Percentiles rank a stretch among this genome's conserved stretches.
Evolutionary conservation across 2,797 vertebrate species (phyloP).

Genomic region (Spinibarbus caldwelli): DNA sequence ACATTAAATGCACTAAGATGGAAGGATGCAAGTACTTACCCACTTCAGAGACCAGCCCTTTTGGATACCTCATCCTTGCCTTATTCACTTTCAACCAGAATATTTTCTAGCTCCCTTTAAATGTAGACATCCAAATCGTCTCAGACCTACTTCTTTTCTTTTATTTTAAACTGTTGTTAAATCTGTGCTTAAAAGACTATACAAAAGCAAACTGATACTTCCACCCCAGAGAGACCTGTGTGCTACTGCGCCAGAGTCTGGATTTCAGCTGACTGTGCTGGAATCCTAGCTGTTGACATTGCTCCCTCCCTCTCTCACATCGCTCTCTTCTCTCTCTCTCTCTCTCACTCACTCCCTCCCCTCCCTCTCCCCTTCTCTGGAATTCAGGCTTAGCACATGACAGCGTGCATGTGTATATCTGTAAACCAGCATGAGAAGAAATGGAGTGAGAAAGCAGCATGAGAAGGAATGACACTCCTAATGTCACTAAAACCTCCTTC

Average conservation of each 20-base stretch:
- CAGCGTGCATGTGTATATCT: slow-evolving; percentile 65
- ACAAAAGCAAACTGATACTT: slow-evolving; percentile 25
- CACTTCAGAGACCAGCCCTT: slow-evolving; percentile 56
- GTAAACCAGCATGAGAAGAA: slow-evolving; percentile 38
- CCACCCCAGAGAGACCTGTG: slow-evolving; percentile 31
- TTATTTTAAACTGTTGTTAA: slow-evolving; percentile 28
- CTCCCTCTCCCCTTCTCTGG: slow-evolving; percentile 50
- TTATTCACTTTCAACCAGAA: slow-evolving; percentile 22
- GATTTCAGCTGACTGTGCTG: slow-evolving; percentile 78
- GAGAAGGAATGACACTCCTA: slow-evolving; percentile 67
- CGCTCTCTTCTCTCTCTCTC: slow-evolving; percentile 26
- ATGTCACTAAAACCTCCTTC: slow-evolving; percentile 47
- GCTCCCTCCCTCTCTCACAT: slow-evolving; percentile 59
- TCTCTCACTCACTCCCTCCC: slow-evolving; percentile 25
- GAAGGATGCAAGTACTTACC: slow-evolving; percentile 68
- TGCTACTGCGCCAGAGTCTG: slow-evolving; percentile 64
- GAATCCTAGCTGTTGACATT: slow-evolving; percentile 76
- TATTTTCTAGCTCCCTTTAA: slow-evolving; percentile 22
- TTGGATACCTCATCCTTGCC: slow-evolving; percentile 57
- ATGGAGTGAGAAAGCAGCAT: slow-evolving; percentile 32
- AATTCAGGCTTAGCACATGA: slow-evolving; percentile 63
- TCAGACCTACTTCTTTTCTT: slow-evolving; percentile 29
- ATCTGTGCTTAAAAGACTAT: slow-evolving; percentile 44
- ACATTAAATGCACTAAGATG: slow-evolving; percentile 54
- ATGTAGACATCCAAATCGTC: slow-evolving; percentile 39